These are phyloP conservation scores for Toxotes lorentzi DNA, from an alignment of 2,797 vertebrate species.

Conservation along the genomic window DNA sequence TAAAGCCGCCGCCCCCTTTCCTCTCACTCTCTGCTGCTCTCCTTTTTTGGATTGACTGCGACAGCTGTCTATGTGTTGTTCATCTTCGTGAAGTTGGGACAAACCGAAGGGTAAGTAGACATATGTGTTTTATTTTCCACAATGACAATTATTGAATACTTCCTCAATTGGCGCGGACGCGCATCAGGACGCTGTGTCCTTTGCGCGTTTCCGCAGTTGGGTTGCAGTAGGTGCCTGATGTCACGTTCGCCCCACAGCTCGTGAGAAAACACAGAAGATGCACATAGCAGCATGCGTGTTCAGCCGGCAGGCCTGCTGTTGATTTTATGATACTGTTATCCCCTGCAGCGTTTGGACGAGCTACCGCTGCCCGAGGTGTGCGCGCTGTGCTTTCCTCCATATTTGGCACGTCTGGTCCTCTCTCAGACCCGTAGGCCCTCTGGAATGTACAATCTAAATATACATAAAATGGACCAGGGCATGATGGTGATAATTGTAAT, in stretches of 20 bases:
- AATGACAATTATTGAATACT: neutral
- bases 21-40: conserved; percentile 27
- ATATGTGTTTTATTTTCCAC: neutral
- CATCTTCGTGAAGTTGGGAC: conserved; percentile 64
- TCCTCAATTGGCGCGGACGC: neutral
- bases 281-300: neutral
- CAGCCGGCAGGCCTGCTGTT: neutral
- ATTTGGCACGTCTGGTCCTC: neutral
- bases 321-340: neutral
- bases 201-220: conserved; percentile 56
- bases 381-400: neutral
- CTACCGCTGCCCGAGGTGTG: neutral
- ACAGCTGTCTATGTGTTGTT: conserved; percentile 77
- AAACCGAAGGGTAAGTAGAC: conserved; percentile 77
- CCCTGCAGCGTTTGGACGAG: neutral
- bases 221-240: conserved; percentile 51
- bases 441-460: neutral
- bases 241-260: conserved; percentile 67
- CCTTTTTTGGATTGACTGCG: conserved; percentile 67
- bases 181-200: conserved; percentile 59
- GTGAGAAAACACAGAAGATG: neutral
- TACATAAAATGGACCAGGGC: neutral
- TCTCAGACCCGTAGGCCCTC: conserved; percentile 25
- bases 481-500: neutral
- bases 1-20: conserved; percentile 69